phyloP scores from a whole-genome alignment of 2,113 vertebrate species.

The Catharus bicknelli region DNA sequence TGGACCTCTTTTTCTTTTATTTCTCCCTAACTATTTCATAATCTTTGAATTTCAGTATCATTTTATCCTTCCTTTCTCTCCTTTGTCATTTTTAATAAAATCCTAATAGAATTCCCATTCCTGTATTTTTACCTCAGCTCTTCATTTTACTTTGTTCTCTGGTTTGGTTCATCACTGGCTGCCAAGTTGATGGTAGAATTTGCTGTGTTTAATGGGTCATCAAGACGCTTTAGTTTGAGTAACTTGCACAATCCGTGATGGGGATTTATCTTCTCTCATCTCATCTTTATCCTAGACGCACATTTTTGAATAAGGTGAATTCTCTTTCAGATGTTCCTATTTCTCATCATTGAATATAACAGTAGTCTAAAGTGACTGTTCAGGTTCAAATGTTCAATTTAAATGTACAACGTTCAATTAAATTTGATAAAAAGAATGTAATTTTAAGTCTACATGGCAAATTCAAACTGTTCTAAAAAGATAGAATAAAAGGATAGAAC shows the following conservation, averaged over 20 bases:
- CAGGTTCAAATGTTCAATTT: slow-evolving; percentile 13
- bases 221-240: not conserved
- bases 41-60: not conserved
- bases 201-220: not conserved
- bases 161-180: not conserved
- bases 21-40: not conserved
- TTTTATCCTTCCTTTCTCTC: not conserved
- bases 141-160: not conserved
- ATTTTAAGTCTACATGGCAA: not conserved
- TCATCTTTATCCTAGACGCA: not conserved
- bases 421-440: not conserved
- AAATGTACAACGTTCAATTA: slow-evolving; percentile 15
- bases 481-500: not conserved
- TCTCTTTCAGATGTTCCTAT: not conserved
- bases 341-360: not conserved
- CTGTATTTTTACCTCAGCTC: not conserved
- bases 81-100: not conserved
- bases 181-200: not conserved
- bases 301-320: not conserved
- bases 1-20: not conserved
- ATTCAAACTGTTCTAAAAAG: not conserved
- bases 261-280: not conserved
- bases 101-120: not conserved
- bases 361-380: not conserved
- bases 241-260: not conserved